Base-by-base conservation (phyloP, 1,140 invertebrate species). In the Philopotamus ludificatus region DNA sequence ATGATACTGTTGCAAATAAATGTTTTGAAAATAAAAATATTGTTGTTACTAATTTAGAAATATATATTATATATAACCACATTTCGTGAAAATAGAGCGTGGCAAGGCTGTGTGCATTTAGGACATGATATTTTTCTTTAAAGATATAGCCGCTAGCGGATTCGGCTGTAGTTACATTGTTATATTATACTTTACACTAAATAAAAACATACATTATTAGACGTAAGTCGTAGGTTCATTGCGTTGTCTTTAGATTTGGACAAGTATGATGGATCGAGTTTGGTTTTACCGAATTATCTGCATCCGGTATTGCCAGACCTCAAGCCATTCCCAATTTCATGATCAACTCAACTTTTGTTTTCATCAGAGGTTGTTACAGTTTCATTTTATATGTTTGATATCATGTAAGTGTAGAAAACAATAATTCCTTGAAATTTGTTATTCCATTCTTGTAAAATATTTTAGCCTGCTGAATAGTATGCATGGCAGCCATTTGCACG, bases 21-120 rank as follows among this genome's bases (percentile, higher is more conserved):
- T 55, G 62, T 63, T 39, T 44, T 53, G 22, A 55, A 45, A 34
- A 61, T 54, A 64, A 54, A 63, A 57, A 57, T 58, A 63, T 62
- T 51, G 44, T 49, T 39, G 54, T 47, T 25, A 65, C 41, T 65
- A 65, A 54, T 58, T 20, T 57, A n/a, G n/a, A n/a, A n/a, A n/a
- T n/a, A n/a, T n/a, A n/a, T n/a, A n/a, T n/a, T n/a, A n/a, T 60
- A 25, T 41, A 28, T 65, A 65, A 61, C 34, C 47, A 61, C 45
- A 22, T 54, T 61, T 42, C 62, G 63, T 61, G 23, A 63, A 20
- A 75, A 78, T 82, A 80, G 82, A 84, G 83, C 83, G 83, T 84
- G 82, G 83, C 83, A 82, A 85, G 83, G 83, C 83, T 84, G 83
- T 85, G 83, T 82, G 80, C 82, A 82, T 81, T 81, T 79, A 81